phyloP scores from a whole-genome alignment of 2,797 vertebrate species.

The Mionectes olivaceus region DNA sequence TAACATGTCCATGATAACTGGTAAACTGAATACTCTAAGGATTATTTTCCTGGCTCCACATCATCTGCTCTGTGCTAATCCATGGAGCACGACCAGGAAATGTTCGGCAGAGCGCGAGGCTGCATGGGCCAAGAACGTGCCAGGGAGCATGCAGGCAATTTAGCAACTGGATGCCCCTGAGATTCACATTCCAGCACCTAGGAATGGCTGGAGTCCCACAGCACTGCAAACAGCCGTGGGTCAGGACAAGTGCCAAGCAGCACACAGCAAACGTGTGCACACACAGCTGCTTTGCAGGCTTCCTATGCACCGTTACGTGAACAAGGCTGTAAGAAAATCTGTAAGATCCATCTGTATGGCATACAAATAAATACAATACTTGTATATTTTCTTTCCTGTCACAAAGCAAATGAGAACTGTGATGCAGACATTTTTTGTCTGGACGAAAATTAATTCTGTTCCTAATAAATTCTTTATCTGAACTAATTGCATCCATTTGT shows the following conservation, averaged over 20 bases:
- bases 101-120: not conserved
- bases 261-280: fast-evolving
- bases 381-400: not conserved
- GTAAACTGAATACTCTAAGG: not conserved
- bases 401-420: not conserved
- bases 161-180: not conserved
- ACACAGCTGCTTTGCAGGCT: not conserved
- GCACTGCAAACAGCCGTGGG: fast-evolving
- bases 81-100: not conserved
- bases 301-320: fast-evolving
- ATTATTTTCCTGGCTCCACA: not conserved
- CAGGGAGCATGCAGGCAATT: not conserved
- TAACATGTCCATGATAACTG: not conserved
- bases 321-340: fast-evolving
- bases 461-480: not conserved
- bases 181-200: not conserved
- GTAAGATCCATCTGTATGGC: not conserved
- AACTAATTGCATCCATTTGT: not conserved
- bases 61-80: not conserved
- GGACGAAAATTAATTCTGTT: not conserved
- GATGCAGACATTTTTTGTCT: not conserved
- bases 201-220: fast-evolving
- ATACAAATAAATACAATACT: not conserved
- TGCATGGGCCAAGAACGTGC: not conserved
- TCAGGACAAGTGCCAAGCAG: not conserved